phyloP scores from a whole-genome alignment of 1,140 invertebrate species.

The Pogonomyrmex californicus region DNA sequence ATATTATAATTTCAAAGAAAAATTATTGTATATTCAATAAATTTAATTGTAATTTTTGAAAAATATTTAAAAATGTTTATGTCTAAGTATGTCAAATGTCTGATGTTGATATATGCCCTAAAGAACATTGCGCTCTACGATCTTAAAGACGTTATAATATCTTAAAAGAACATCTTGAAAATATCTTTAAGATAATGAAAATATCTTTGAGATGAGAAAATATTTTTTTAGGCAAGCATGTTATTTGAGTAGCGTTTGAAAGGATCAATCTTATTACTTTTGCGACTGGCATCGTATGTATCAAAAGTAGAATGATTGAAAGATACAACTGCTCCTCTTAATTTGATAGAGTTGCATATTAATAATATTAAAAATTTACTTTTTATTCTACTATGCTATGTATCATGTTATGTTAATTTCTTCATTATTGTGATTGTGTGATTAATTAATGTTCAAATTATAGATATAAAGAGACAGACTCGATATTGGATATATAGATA shows the following conservation, averaged over 20 bases:
- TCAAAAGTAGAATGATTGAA: constrained; percentile 9
- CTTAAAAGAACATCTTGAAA: too few species aligned
- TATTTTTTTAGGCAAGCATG: too few species aligned
- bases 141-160: too few species aligned
- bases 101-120: too few species aligned
- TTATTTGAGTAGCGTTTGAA: background rate
- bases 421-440: background rate
- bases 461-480: background rate
- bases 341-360: background rate
- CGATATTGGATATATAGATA: background rate
- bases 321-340: background rate
- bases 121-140: too few species aligned
- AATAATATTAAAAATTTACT: constrained; percentile 15
- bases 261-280: constrained; percentile 13
- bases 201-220: too few species aligned
- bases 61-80: too few species aligned
- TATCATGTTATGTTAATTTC: background rate
- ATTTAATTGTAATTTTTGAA: too few species aligned
- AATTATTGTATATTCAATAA: too few species aligned
- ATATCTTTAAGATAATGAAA: too few species aligned
- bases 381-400: background rate
- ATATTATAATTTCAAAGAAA: too few species aligned
- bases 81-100: too few species aligned
- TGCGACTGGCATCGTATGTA: background rate
- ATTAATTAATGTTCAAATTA: constrained; percentile 11